A percentile compares a stretch with the other conserved stretches of the same genome.
Evolutionary conservation across 2,888 invertebrate species (phyloP).

Genomic region (Drosophila lutescens): DNA sequence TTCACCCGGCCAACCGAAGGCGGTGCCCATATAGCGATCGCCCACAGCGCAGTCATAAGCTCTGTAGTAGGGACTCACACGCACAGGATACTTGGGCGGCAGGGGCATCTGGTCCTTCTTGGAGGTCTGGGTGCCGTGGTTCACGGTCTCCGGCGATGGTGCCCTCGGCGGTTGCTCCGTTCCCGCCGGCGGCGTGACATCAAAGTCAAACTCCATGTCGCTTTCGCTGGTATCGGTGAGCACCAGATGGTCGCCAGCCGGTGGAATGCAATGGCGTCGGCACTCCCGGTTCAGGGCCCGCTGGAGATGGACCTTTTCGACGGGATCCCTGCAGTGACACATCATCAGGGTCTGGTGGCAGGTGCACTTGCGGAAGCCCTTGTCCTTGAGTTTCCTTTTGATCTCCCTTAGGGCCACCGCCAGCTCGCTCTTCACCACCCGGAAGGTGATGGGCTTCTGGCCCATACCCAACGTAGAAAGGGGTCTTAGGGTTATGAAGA

Average conservation of each 20-base stretch:
- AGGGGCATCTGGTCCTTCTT: constrained; percentile 84
- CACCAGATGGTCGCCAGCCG: constrained; percentile 68
- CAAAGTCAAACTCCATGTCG: constrained; percentile 89
- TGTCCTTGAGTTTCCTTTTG: constrained; percentile 85
- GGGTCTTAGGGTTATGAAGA: constrained; percentile 88
- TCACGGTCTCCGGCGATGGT: constrained; percentile 84
- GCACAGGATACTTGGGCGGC: constrained; percentile 59
- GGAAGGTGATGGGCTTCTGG: constrained; percentile 88
- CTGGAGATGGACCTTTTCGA: constrained; percentile 84
- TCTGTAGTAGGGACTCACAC: constrained; percentile 66
- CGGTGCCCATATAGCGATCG: constrained; percentile 62
- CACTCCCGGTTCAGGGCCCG: constrained; percentile 85
- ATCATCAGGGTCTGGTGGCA: constrained; percentile 85
- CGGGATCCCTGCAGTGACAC: constrained; percentile 75
- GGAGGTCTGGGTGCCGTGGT: constrained; percentile 87
- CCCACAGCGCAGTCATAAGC: constrained; percentile 75
- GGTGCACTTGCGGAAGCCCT: constrained; percentile 86
- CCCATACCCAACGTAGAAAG: constrained; percentile 87
- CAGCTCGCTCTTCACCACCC: constrained; percentile 87
- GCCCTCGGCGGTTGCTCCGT: constrained; percentile 86
- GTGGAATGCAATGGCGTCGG: constrained; percentile 58
- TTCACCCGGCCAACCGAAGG: constrained; percentile 62
- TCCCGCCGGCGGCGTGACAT: constrained; percentile 89
- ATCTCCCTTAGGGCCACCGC: constrained; percentile 85
- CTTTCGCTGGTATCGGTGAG: constrained; percentile 82